Conservation (phyloP, 2,113 vertebrate species). For the Marcusenius ussheri region DNA sequence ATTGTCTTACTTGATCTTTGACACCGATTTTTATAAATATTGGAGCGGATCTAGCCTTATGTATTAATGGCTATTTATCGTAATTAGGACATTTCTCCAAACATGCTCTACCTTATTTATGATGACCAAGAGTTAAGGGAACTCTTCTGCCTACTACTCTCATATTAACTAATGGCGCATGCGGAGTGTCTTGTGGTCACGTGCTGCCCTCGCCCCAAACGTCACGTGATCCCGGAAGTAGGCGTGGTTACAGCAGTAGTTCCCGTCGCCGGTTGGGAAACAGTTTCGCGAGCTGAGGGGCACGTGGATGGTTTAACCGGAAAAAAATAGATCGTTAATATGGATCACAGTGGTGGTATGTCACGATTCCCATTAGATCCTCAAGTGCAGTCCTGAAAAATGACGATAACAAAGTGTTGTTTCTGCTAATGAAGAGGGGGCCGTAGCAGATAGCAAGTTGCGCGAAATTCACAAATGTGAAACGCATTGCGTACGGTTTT, state of each 20-base stretch:
- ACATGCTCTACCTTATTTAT: background rate
- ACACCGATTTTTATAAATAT: background rate
- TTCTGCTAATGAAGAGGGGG: background rate
- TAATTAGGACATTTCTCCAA: background rate
- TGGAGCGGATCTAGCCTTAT: background rate
- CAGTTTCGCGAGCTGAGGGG: background rate
- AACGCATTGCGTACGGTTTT: background rate
- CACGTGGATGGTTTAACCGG: conserved; percentile 24
- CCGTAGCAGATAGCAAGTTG: background rate
- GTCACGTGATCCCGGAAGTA: background rate
- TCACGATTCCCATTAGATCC: background rate
- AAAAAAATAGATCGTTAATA: background rate
- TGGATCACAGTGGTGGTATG: conserved; percentile 49
- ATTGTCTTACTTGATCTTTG: background rate
- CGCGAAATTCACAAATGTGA: background rate
- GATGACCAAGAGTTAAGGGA: background rate
- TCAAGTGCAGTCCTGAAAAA: background rate
- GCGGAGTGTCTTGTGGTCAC: background rate
- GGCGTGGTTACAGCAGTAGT: background rate
- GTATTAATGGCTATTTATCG: background rate
- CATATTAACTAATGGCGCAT: background rate
- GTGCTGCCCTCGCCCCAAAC: background rate
- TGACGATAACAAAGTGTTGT: background rate
- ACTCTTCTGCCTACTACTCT: background rate
- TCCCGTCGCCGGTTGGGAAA: background rate